Base-by-base conservation (phyloP, 2,888 invertebrate genomes). In the Leptura quadrifasciata region DNA sequence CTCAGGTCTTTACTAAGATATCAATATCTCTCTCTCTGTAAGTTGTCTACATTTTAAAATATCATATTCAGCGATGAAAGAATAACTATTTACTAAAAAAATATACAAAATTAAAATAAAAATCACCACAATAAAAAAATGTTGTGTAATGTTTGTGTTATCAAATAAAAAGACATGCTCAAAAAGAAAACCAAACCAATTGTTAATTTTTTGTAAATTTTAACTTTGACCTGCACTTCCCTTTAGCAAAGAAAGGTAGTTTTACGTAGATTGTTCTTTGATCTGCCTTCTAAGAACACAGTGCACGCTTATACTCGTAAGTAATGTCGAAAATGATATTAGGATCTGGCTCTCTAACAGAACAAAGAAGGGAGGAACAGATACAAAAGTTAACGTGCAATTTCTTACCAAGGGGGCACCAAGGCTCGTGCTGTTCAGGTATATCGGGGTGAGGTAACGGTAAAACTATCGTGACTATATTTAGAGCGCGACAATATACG, bases 401-500 rank as follows among this genome's bases (percentile, higher is more conserved):
- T 82, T 79, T 85, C 93, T 94, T 94, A 94, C 94, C 94, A 91
- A 95, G 93, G 90, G 95, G 95, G 92, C 96, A 96, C 93, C 95
- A 95, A 91, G 95, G 94, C 91, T 96, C 96, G 92, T 96, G 96
- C 93, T 96, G 95, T 91, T 94, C 94, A 89, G 95, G 95, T 91
- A 95, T 94, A 90, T 94, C 93, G 89, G 95, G 95, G 91, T 95
- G 94, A 90, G 95, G 95, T 91, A 95, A 92, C 90, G 95, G 95
- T 92, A 95, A 92, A 89, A 94, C 93, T 91, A 94, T 92, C 89
- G 92, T 93, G 89, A 93, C 93, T 93, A 77, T 80, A 61, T 76
- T 71, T 61, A 60, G n/a, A 61, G 9, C 71, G 61, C 71, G 52
- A 17, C 60, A 61, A 55, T 35, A 39, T 52, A 47, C 6, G 20